Conservation (phyloP, 2,113 vertebrate genomes). For the Calyptomena viridis region DNA sequence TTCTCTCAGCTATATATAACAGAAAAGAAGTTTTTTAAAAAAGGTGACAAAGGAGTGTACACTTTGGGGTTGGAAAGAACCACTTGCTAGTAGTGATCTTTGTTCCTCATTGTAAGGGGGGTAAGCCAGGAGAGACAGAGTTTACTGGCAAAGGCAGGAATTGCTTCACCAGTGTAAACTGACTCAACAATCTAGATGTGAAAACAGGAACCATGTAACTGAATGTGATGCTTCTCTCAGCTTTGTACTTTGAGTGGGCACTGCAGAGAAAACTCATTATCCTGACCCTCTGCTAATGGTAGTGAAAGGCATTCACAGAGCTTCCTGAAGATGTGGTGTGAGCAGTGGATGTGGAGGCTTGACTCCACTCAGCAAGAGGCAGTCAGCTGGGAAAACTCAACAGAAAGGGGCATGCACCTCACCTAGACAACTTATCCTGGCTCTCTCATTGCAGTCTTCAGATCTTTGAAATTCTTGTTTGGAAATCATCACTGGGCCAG, state of each 20-base stretch:
- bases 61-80: background rate
- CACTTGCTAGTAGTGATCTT: background rate
- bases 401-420: background rate
- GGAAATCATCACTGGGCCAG: background rate
- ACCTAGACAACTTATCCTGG: background rate
- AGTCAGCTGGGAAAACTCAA: background rate
- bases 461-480: background rate
- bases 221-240: background rate
- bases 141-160: background rate
- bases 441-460: background rate
- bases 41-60: fast-evolving
- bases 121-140: background rate
- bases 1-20: background rate
- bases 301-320: background rate
- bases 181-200: background rate
- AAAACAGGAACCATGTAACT: background rate
- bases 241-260: background rate
- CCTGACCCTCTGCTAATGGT: background rate
- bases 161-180: background rate
- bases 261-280: background rate
- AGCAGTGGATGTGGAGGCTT: background rate
- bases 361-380: background rate
- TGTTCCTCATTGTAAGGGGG: background rate
- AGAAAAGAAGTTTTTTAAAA: background rate
- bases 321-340: background rate